Evolutionary conservation across 2,113 vertebrate species (phyloP).

Genomic region (Dinomys branickii): DNA sequence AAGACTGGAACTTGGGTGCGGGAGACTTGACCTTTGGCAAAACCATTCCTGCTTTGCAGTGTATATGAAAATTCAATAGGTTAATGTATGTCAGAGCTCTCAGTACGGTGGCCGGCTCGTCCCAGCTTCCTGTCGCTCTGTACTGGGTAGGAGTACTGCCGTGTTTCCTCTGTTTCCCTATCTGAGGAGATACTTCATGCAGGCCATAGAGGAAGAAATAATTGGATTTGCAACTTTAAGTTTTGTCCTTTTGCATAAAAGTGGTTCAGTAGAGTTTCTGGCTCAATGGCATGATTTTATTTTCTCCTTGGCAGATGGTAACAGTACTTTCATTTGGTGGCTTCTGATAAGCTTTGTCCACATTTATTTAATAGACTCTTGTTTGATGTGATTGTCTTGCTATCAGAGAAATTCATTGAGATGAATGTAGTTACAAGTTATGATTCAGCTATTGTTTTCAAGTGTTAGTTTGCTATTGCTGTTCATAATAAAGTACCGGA

Average conservation of each 20-base stretch:
- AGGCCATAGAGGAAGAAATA: not conserved
- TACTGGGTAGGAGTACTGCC: not conserved
- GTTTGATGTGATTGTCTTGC: slow-evolving; percentile 41
- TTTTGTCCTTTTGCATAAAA: slow-evolving; percentile 14
- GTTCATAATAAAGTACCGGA: not conserved
- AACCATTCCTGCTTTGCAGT: not conserved
- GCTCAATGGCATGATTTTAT: not conserved
- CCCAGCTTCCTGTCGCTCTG: not conserved
- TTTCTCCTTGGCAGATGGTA: not conserved
- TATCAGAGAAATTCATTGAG: slow-evolving; percentile 46
- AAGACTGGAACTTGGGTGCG: not conserved
- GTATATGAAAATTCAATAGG: not conserved
- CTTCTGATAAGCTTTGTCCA: not conserved
- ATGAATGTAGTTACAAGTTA: slow-evolving; percentile 35
- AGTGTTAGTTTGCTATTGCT: not conserved
- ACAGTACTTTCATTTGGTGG: not conserved
- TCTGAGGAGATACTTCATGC: not conserved
- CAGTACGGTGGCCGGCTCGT: no score
- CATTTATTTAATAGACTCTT: slow-evolving; percentile 39
- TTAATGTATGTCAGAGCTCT: not conserved
- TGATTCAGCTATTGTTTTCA: slow-evolving; percentile 37
- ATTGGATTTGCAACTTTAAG: not conserved
- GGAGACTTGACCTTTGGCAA: not conserved
- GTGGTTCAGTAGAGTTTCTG: not conserved
- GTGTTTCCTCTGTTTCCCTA: not conserved